Evolutionary conservation across 2,113 vertebrate genomes (phyloP).

Genomic region (Eptesicus fuscus): DNA sequence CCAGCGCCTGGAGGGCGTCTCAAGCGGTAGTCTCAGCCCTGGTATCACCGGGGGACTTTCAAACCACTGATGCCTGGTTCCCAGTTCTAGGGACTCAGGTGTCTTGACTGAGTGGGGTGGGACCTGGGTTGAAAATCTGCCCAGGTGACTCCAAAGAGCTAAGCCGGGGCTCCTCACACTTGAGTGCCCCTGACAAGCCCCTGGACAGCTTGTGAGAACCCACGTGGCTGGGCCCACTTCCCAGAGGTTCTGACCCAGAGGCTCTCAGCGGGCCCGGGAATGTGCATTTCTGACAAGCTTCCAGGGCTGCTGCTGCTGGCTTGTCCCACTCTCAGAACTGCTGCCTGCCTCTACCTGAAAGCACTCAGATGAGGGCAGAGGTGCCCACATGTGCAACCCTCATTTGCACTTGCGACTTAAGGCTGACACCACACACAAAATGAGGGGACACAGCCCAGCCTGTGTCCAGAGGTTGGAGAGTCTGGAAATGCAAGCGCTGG

Average conservation of each 20-base stretch:
- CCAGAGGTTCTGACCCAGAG: background rate
- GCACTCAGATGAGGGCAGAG: background rate
- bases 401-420: background rate
- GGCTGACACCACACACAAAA: background rate
- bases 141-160: background rate
- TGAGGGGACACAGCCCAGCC: background rate
- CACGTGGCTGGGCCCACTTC: background rate
- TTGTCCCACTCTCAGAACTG: background rate
- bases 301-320: background rate
- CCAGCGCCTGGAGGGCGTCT: no score
- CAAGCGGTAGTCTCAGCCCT: background rate
- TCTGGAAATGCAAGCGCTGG: background rate
- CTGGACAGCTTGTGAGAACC: background rate
- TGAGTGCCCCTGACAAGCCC: background rate
- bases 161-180: background rate
- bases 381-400: background rate
- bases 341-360: background rate
- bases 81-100: background rate
- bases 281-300: background rate
- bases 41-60: background rate
- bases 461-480: background rate
- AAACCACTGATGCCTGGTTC: background rate
- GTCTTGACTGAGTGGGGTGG: background rate
- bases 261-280: background rate
- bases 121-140: background rate